These are phyloP conservation scores for Polydrusus tereticollis DNA, from an alignment of 2,888 invertebrate genomes.

Conservation along the genomic window DNA sequence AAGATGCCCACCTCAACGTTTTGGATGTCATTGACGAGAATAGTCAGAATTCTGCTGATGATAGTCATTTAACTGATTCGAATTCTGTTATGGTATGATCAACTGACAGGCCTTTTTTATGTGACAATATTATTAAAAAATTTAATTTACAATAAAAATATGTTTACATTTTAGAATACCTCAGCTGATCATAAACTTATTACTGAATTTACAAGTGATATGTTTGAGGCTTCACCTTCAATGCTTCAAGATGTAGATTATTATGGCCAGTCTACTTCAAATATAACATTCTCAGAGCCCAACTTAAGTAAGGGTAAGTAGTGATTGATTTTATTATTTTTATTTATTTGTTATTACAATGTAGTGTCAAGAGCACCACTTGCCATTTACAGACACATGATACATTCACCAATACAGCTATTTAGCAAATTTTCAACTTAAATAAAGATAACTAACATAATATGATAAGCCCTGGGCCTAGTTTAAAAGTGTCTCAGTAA, in stretches of 20 bases:
- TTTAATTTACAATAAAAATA: background rate
- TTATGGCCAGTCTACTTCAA: slow-evolving; percentile 60
- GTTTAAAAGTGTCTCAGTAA: too few species aligned
- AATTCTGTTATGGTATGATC: slow-evolving; percentile 70
- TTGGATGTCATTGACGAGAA: slow-evolving; percentile 82
- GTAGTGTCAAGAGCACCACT: too few species aligned
- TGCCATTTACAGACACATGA: too few species aligned
- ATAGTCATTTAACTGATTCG: slow-evolving; percentile 80
- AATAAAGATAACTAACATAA: too few species aligned
- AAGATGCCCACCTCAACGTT: slow-evolving; percentile 77
- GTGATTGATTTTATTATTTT: background rate
- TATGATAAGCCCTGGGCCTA: too few species aligned
- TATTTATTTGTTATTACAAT: too few species aligned
- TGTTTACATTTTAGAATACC: slow-evolving; percentile 57
- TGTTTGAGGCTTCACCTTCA: slow-evolving; percentile 69
- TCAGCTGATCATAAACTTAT: slow-evolving; percentile 66
- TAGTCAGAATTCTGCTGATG: slow-evolving; percentile 80
- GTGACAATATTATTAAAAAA: too few species aligned
- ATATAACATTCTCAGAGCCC: slow-evolving; percentile 57
- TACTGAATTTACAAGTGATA: slow-evolving; percentile 75
- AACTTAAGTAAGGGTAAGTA: slow-evolving; percentile 58
- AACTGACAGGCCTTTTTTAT: too few species aligned
- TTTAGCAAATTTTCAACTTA: too few species aligned
- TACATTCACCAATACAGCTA: too few species aligned
- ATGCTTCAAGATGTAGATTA: slow-evolving; percentile 64